Evolutionary conservation across 2,113 vertebrate genomes (phyloP), one percentile per base, ranked within the genome.

Genomic region (Lynx canadensis): DNA sequence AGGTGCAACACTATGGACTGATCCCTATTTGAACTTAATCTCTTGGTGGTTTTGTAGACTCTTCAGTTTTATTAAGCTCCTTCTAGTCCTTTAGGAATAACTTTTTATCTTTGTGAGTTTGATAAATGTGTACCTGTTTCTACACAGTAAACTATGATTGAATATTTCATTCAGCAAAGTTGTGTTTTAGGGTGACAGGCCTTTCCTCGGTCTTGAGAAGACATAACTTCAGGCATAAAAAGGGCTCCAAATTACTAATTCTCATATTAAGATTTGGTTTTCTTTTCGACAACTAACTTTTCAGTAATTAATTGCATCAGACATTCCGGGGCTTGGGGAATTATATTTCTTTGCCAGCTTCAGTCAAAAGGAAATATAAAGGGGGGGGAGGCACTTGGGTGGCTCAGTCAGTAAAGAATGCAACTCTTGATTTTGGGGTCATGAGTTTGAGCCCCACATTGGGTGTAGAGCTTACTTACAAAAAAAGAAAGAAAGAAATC

Each of bases 201-300:
- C 45, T 94, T 94, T 84, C 76, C 79, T 92, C 12, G 8, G 23
- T 33, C 74, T 87, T 63, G 7, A 88, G 68, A 90, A 89, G 78
- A 87, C 48, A 76, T 92, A 38, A 74, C 48, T 66, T 73, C 29
- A 86, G 48, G 29, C n/a, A 66, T 93, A 52, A 88, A 89, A 92
- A 63, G 5, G 16, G 9, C 19, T 13, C 48, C 68, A 69, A 5
- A 21, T 55, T 63, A 13, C 31, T 15, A 65, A 74, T 90, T 80
- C 12, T 94, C 25, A 73, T 60, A 69, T 76, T 78, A n/a, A 89
- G 33, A 74, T 91, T 93, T 80, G 29, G n/a, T 94, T 95, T 89
- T 92, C 13, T 7, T 94, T 79, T 3, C 5, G 74, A 78, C 50
- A 84, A 1, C 36, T 79, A n/a, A 65, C 5, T 94, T 89, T 65